These are phyloP conservation scores for Cantharis rustica DNA, from an alignment of 2,888 invertebrate species.

Conservation along the genomic window DNA sequence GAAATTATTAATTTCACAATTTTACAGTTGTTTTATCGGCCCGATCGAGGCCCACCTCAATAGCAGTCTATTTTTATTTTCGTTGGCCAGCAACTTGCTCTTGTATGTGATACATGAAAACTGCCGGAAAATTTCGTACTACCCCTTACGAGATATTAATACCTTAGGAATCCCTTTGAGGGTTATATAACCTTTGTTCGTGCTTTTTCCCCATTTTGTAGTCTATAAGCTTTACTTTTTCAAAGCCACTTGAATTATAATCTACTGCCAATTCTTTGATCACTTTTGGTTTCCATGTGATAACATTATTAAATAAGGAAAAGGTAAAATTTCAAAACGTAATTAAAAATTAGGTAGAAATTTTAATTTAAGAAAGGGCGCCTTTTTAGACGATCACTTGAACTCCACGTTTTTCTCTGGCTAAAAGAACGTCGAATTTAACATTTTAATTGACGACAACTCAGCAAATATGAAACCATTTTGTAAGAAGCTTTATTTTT, in stretches of 20 bases:
- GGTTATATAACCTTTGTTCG: slow-evolving; percentile 14
- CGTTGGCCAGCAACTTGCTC: neutral
- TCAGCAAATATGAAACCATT: too few species aligned
- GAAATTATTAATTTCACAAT: neutral
- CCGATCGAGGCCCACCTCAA: neutral
- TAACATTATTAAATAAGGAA: neutral
- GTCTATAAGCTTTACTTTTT: neutral
- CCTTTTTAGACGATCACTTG: too few species aligned
- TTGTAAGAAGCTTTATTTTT: too few species aligned
- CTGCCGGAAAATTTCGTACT: neutral
- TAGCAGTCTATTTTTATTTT: neutral
- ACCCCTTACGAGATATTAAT: slow-evolving; percentile 16
- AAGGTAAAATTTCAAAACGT: neutral
- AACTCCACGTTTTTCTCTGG: too few species aligned
- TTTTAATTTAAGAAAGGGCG: too few species aligned
- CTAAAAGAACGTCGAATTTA: too few species aligned
- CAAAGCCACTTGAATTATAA: neutral
- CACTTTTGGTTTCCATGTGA: neutral
- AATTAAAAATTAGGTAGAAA: neutral
- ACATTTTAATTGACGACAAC: too few species aligned
- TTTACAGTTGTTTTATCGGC: neutral
- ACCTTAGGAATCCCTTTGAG: slow-evolving; percentile 30
- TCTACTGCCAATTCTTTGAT: neutral
- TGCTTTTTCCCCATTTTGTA: neutral
- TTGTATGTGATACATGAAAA: neutral